Percentiles rank a stretch among this genome's conserved stretches.
These are phyloP conservation scores for Drosophila borealis DNA, from an alignment of 2,888 invertebrate genomes.

Conservation along the genomic window DNA sequence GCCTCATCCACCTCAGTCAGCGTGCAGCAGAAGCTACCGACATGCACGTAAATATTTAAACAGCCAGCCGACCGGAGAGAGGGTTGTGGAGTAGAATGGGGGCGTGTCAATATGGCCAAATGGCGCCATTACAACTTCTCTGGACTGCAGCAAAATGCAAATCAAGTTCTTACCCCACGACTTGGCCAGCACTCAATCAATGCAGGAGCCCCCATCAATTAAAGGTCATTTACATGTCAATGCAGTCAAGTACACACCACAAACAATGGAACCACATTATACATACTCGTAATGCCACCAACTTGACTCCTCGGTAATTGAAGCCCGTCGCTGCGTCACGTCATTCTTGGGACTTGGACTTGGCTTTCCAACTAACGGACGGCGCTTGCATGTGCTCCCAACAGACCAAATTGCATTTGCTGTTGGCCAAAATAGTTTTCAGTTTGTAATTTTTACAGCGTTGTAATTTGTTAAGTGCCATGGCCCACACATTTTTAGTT, in stretches of 20 bases:
- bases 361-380: slow-evolving; percentile 44
- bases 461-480: slow-evolving; percentile 75
- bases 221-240: slow-evolving; percentile 80
- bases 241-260: slow-evolving; percentile 48
- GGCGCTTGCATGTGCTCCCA: slow-evolving; percentile 45
- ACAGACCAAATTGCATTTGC: slow-evolving; percentile 54
- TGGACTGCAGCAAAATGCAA: slow-evolving; percentile 61
- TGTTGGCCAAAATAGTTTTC: slow-evolving; percentile 57
- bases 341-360: slow-evolving; percentile 55
- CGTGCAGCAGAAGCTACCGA: slow-evolving; percentile 50
- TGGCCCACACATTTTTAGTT: slow-evolving; percentile 15
- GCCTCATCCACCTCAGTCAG: slow-evolving; percentile 5
- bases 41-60: slow-evolving; percentile 75
- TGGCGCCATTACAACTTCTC: slow-evolving; percentile 26
- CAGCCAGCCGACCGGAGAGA: slow-evolving; percentile 23
- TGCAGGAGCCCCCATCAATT: slow-evolving; percentile 71
- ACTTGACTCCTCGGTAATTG: slow-evolving; percentile 48
- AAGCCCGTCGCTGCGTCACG: slow-evolving; percentile 57
- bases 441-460: slow-evolving; percentile 74
- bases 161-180: slow-evolving; percentile 42
- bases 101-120: slow-evolving; percentile 20
- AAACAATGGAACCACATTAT: slow-evolving; percentile 43
- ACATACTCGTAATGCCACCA: slow-evolving; percentile 41
- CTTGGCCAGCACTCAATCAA: slow-evolving; percentile 65
- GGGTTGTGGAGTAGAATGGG: background rate